Evolutionary conservation across 1,140 invertebrate genomes (phyloP), one percentile per base, ranked within the genome.

Genomic region (Macrocentrus cingulum): DNA sequence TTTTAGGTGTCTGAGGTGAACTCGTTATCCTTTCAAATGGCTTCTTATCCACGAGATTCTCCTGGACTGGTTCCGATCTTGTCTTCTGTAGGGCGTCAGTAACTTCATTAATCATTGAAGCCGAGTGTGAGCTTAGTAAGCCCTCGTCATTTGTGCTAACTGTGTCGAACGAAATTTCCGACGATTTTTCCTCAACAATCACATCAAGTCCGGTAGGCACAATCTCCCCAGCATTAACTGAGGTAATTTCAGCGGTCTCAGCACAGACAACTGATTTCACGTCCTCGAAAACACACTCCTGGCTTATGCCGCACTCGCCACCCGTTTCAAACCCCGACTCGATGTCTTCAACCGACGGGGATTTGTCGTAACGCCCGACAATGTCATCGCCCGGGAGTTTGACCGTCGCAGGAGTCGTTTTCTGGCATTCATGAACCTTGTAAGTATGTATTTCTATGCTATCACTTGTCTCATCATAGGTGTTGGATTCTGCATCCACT

Each of bases 1-100:
- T 64, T 23, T 61, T 64, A 15, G 63, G 60, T 9, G 52, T 59
- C 15, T 46, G 19, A 4, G 1, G 1, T 49, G 46, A 32, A 13
- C 25, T 4, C 22, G 19, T 1, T 11, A 23, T n/a, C n/a, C n/a
- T 23, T 23, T 46, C 44, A 25, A 25, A 2, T n/a, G n/a, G 1
- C 13, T 46, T 46, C 13, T 20, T 11, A 18, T 34, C 1, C 1
- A 29, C 8, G 23, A 48, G 25, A 48, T 11, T 15, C 18, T 41
- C 1, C n/a, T 41, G 37, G 1, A 6, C 1, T 13, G 7, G 6
- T 13, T 3, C 4, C 25, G 25, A 29, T 29, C 9, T 29, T 29
- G 4, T 29, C 25, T 29, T 29, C 25, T 29, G 25, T 5, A 29
- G 25, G n/a, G n/a, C n/a, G n/a, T n/a, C n/a, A n/a, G n/a, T n/a